phyloP scores from a whole-genome alignment of 2,113 vertebrate genomes.

The Gadus chalcogrammus region DNA sequence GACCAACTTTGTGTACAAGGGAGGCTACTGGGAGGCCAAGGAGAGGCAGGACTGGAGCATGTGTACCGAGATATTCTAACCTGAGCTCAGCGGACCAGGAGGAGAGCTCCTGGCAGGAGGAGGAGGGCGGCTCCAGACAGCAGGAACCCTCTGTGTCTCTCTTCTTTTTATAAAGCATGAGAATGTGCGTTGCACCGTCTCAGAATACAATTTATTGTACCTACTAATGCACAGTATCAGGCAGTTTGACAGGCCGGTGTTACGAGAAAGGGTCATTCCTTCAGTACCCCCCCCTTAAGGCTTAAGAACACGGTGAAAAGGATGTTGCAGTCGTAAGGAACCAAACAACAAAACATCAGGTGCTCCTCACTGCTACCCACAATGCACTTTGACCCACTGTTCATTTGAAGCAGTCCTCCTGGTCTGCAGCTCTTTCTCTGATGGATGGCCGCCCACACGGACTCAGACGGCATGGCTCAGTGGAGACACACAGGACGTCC shows the following conservation, averaged over 20 bases:
- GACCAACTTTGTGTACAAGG: constrained; percentile 87
- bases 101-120: constrained; percentile 28
- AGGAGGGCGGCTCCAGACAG: constrained; percentile 26
- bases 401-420: constrained; percentile 22
- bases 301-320: constrained; percentile 24
- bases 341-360: constrained; percentile 36
- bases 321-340: neutral
- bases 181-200: constrained; percentile 38
- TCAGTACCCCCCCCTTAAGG: neutral
- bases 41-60: constrained; percentile 87
- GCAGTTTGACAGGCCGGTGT: constrained; percentile 21
- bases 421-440: constrained; percentile 12
- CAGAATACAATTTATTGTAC: constrained; percentile 46
- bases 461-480: neutral
- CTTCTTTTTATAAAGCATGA: constrained; percentile 13
- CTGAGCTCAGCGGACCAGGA: constrained; percentile 15
- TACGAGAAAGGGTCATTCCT: constrained; percentile 1
- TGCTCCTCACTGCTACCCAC: constrained; percentile 37
- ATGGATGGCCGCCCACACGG: constrained; percentile 3
- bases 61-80: constrained; percentile 94
- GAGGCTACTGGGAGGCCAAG: constrained; percentile 97
- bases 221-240: constrained; percentile 50
- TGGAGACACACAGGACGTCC: constrained; percentile 12
- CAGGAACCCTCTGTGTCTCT: neutral
- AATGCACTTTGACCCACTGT: constrained; percentile 47